Conservation (phyloP, 2,888 invertebrate species). For the Lasioglossum leucozonium region DNA sequence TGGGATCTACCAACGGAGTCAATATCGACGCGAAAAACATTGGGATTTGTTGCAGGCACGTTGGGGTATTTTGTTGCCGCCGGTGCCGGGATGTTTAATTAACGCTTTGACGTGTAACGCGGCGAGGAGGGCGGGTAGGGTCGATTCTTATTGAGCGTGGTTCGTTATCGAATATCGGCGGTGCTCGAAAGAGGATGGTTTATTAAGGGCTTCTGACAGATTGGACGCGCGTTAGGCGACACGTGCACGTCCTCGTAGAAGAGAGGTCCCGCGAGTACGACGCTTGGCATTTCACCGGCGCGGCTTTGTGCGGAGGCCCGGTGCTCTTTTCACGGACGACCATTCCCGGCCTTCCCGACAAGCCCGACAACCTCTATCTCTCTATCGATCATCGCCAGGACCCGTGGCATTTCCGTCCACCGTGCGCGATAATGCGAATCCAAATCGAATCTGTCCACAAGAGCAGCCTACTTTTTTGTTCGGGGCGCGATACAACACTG, state of each 20-base stretch:
- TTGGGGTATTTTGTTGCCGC: not conserved
- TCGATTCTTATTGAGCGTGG: not conserved
- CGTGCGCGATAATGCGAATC: not conserved
- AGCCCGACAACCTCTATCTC: not conserved
- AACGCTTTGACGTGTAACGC: not conserved
- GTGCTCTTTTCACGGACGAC: not conserved
- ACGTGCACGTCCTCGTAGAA: not conserved
- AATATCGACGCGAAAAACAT: not conserved
- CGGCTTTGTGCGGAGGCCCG: not conserved
- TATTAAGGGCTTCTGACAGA: conserved; percentile 8
- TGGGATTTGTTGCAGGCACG: not conserved
- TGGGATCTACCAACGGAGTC: not conserved
- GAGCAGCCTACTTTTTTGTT: not conserved
- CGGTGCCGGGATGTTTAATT: not conserved
- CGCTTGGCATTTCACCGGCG: conserved; percentile 1
- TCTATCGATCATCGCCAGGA: not conserved
- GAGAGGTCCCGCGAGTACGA: not conserved
- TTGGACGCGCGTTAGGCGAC: not conserved
- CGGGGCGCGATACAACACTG: not conserved
- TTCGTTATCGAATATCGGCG: not conserved
- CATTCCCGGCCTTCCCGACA: conserved; percentile 2
- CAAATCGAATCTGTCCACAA: not conserved
- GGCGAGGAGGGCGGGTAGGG: not conserved
- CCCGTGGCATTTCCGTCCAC: not conserved
- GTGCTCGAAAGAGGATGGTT: conserved; percentile 1